Evolutionary conservation across 1,140 invertebrate species (phyloP), one percentile per base, ranked within the genome.

Genomic region (Calephelis nemesis): DNA sequence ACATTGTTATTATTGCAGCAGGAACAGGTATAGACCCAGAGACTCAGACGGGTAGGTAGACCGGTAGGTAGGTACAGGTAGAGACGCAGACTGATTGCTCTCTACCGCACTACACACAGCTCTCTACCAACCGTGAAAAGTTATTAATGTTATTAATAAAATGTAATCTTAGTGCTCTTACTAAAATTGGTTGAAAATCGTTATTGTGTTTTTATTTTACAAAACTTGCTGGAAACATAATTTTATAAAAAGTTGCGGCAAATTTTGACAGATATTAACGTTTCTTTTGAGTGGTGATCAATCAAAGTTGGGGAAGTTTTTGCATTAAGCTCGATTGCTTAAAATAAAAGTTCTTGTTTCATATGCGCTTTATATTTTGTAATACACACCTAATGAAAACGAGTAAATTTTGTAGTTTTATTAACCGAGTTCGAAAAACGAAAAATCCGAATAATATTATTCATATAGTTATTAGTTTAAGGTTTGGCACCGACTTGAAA

Each of bases 211-310:
- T 58, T 69, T 54, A 58, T 63, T 64, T 62, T 52, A 68, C 39
- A 63, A 66, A 62, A 49, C 68, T 76, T 68, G 69, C 72, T 74
- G 77, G 77, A 77, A 79, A 66, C 71, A 73, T 40, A 69, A 77
- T 76, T 76, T 74, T 76, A 47, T 69, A 65, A 64, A 47, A 71
- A 73, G 71, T 74, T 71, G 69, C 40, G 72, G 72, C 54, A 74
- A 72, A 71, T 69, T 69, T 79, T 76, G 84, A 83, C 79, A 79
- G 82, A 82, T 88, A 83, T 85, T 85, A 84, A 88, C 82, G 82
- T 84, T 81, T 76, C 79, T 80, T 72, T 76, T 62, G 52, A 68
- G 70, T 72, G 79, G 82, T 78, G 74, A 88, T 88, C 84, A 85
- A 86, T 88, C 84, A 87, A 74, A 72, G 71, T 72, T 74, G 67